phyloP scores from a whole-genome alignment of 2,113 vertebrate species.

The Sylvia atricapilla region DNA sequence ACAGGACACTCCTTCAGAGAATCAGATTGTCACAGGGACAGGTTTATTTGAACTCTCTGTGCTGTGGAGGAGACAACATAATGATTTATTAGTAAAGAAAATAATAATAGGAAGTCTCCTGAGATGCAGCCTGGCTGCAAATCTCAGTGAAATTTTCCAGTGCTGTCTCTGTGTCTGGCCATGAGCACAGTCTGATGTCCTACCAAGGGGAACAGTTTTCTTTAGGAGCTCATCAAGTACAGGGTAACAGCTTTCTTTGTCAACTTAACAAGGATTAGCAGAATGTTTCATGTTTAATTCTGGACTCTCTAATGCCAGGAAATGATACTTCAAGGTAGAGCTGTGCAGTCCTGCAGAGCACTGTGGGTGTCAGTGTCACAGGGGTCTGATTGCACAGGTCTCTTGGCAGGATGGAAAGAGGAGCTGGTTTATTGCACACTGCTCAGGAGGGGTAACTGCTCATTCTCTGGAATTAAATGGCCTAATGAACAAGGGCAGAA shows the following conservation, averaged over 20 bases:
- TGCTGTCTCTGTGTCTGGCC: background rate
- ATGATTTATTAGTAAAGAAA: conserved; percentile 49
- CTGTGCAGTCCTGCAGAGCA: background rate
- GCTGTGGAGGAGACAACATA: conserved; percentile 1
- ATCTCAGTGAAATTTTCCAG: background rate
- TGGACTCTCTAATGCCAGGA: background rate
- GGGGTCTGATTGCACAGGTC: conserved; percentile 6
- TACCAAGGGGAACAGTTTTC: background rate
- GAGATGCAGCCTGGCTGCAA: conserved; percentile 19
- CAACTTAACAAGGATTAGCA: background rate
- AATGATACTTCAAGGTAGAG: background rate
- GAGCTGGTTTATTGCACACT: background rate
- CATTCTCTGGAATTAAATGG: background rate
- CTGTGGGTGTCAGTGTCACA: background rate
- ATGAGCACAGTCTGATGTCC: background rate
- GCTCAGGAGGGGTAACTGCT: background rate
- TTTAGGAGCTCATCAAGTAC: background rate
- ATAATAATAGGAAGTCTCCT: conserved; percentile 41
- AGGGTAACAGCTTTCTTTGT: background rate
- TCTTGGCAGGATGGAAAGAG: background rate
- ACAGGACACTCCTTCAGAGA: conserved; percentile 58
- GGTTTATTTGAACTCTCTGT: conserved; percentile 44
- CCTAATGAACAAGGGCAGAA: background rate
- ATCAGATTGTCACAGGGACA: conserved; percentile 24
- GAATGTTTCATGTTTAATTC: background rate